These are phyloP conservation scores for Paedocypris sp. DNA, from an alignment of 2,113 vertebrate genomes.

Conservation along the genomic window DNA sequence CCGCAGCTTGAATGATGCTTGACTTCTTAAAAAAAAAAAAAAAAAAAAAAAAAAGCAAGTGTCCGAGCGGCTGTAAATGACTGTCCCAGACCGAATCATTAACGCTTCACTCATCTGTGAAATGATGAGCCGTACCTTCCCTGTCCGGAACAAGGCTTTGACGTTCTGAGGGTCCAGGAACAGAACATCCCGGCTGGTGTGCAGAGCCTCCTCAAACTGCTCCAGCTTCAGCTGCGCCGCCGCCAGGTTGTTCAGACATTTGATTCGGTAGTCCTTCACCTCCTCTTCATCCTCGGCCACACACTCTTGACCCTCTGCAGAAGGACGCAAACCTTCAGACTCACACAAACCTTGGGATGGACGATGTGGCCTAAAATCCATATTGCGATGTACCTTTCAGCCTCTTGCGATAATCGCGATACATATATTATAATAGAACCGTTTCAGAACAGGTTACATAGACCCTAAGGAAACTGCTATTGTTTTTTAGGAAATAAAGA, in stretches of 20 bases:
- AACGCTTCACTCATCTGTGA: not conserved
- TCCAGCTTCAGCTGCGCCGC: slow-evolving; percentile 66
- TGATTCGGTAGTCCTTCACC: slow-evolving; percentile 64
- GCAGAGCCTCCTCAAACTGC: slow-evolving; percentile 58
- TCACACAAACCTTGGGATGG: not conserved
- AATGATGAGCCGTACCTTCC: slow-evolving; percentile 56
- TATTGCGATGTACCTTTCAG: too few species aligned
- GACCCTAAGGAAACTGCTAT: too few species aligned
- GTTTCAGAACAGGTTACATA: too few species aligned
- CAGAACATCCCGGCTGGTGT: slow-evolving; percentile 59
- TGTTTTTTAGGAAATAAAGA: too few species aligned
- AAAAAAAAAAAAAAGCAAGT: too few species aligned
- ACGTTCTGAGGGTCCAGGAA: slow-evolving; percentile 62
- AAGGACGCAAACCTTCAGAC: slow-evolving; percentile 10
- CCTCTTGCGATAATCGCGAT: too few species aligned
- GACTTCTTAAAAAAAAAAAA: too few species aligned
- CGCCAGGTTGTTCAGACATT: slow-evolving; percentile 77
- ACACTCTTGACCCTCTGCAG: slow-evolving; percentile 38
- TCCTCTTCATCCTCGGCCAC: slow-evolving; percentile 59
- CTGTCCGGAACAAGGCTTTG: slow-evolving; percentile 65
- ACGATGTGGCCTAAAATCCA: too few species aligned
- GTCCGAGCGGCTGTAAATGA: too few species aligned
- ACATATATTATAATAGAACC: too few species aligned
- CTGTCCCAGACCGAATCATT: not conserved
- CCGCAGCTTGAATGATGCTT: too few species aligned